Evolutionary conservation across 1,140 invertebrate genomes (phyloP).

Genomic region (Drosophila insularis): DNA sequence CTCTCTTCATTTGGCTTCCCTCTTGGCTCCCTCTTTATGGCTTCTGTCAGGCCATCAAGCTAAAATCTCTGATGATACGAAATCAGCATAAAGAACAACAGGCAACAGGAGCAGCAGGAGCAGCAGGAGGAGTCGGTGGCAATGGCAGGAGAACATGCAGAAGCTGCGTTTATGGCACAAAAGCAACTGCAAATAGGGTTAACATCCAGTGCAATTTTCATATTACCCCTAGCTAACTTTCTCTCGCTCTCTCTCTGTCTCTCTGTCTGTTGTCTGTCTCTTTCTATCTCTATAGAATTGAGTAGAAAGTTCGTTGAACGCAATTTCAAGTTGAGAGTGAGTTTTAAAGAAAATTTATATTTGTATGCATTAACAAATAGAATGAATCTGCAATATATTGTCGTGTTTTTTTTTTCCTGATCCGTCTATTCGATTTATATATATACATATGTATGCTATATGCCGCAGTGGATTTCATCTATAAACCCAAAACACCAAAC

Average conservation of each 20-base stretch:
- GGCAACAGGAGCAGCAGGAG: conserved; percentile 20
- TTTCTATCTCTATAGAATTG: conserved; percentile 30
- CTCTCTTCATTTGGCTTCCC: background rate
- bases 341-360: conserved; percentile 17
- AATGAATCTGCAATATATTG: background rate
- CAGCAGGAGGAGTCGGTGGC: conserved; percentile 7
- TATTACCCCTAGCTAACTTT: conserved; percentile 54
- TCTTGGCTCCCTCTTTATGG: conserved; percentile 20
- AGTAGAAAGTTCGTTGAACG: conserved; percentile 49
- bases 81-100: conserved; percentile 76
- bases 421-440: background rate
- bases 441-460: background rate
- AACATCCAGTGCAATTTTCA: conserved; percentile 79
- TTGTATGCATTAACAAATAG: background rate
- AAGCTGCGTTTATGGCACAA: conserved; percentile 65
- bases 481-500: background rate
- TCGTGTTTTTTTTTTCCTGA: background rate
- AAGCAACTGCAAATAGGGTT: conserved; percentile 78
- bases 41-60: conserved; percentile 56
- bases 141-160: background rate
- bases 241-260: conserved; percentile 21
- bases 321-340: conserved; percentile 29
- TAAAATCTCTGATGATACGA: conserved; percentile 78
- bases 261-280: background rate
- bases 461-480: background rate